Percentiles rank a stretch among this genome's conserved stretches.
Conservation (phyloP, 2,797 vertebrate species). For the Pipistrellus pygmaeus region DNA sequence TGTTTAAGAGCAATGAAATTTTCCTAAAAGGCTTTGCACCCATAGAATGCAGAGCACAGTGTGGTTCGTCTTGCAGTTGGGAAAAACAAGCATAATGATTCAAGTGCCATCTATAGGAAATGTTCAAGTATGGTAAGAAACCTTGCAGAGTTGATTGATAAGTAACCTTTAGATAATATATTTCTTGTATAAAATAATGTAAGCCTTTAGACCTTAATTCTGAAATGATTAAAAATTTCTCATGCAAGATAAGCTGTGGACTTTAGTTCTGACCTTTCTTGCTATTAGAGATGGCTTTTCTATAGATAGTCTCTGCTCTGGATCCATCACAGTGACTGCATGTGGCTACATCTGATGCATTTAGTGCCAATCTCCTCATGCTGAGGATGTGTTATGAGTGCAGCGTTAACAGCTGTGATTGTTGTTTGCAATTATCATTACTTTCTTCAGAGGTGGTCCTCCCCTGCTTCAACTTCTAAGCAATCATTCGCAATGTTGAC, state of each 20-base stretch:
- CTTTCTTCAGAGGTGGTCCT: constrained; percentile 73
- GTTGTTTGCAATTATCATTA: constrained; percentile 70
- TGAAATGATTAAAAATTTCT: constrained; percentile 61
- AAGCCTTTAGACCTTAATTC: constrained; percentile 30
- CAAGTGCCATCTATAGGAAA: constrained; percentile 75
- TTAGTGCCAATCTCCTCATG: constrained; percentile 22
- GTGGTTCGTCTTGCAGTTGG: background rate
- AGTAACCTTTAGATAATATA: constrained; percentile 18
- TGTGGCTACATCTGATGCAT: background rate
- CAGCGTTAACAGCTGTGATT: constrained; percentile 61
- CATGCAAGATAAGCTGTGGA: background rate
- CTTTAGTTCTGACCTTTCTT: constrained; percentile 24
- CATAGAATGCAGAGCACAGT: background rate
- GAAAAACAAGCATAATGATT: constrained; percentile 65
- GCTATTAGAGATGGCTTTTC: background rate
- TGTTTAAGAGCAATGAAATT: background rate
- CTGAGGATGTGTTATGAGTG: constrained; percentile 45
- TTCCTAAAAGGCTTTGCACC: constrained; percentile 16
- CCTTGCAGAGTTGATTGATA: constrained; percentile 19
- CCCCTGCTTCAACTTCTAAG: constrained; percentile 55
- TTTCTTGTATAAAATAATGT: constrained; percentile 42
- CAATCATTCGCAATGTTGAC: background rate
- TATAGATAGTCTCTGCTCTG: background rate
- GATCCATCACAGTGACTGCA: background rate
- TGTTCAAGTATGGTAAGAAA: constrained; percentile 51